phyloP scores from a whole-genome alignment of 2,888 invertebrate species.

The Scotopteryx bipunctaria region DNA sequence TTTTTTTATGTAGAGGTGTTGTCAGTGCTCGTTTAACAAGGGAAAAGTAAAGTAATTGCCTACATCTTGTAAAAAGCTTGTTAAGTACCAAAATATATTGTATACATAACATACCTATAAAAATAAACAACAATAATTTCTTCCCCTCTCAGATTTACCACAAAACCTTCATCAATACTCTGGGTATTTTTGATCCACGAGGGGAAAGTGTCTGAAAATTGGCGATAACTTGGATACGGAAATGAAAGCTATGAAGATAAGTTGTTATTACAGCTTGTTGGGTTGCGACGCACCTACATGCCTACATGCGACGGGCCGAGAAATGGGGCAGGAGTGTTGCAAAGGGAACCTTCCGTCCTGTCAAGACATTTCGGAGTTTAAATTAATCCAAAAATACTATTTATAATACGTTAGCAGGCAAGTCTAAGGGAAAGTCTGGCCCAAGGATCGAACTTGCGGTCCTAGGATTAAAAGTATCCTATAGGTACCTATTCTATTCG shows the following conservation, averaged over 20 bases:
- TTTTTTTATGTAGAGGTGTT: too few species aligned
- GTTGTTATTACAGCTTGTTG: slow-evolving; percentile 64
- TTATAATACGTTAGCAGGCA: background rate
- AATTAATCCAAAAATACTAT: slow-evolving; percentile 7
- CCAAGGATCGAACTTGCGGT: too few species aligned
- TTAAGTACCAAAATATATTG: too few species aligned
- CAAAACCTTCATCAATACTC: slow-evolving; percentile 14
- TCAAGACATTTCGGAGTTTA: slow-evolving; percentile 10
- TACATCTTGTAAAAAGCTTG: too few species aligned
- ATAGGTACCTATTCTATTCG: too few species aligned
- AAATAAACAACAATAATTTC: background rate
- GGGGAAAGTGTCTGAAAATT: slow-evolving; percentile 53
- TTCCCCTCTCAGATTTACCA: background rate
- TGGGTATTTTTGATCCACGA: slow-evolving; percentile 38
- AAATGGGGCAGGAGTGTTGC: too few species aligned
- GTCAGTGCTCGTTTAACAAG: too few species aligned
- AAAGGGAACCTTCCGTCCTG: background rate
- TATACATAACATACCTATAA: background rate
- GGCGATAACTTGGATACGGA: slow-evolving; percentile 62
- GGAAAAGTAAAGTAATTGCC: too few species aligned
- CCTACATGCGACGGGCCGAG: too few species aligned
- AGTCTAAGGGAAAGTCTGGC: background rate
- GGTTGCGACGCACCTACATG: slow-evolving; percentile 13
- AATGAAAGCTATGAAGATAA: slow-evolving; percentile 71
- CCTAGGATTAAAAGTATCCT: too few species aligned